These are phyloP conservation scores for Xiphias gladius DNA, from an alignment of 2,113 vertebrate species.

Conservation along the genomic window DNA sequence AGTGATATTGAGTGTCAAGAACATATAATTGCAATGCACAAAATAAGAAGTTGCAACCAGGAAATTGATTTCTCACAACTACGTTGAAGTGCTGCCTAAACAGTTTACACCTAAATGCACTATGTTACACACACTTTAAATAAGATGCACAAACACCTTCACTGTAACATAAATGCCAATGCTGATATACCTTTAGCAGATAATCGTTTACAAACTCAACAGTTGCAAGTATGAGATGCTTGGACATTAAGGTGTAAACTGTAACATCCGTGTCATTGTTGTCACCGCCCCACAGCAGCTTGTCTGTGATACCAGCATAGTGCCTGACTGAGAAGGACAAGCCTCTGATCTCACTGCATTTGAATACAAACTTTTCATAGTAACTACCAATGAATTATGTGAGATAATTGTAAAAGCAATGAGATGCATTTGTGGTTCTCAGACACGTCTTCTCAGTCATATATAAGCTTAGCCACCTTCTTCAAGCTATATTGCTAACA, in stretches of 20 bases:
- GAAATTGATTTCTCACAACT: conserved; percentile 12
- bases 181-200: conserved; percentile 25
- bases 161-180: conserved; percentile 54
- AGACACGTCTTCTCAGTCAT: conserved; percentile 9
- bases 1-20: conserved; percentile 30
- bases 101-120: conserved; percentile 57
- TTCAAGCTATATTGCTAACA: conserved; percentile 26
- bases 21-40: conserved; percentile 6
- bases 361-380: conserved; percentile 8
- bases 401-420: background rate
- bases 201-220: conserved; percentile 45
- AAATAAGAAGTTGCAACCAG: conserved; percentile 17
- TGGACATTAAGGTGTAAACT: conserved; percentile 4
- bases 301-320: conserved; percentile 50
- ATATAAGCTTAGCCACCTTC: conserved; percentile 19
- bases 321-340: conserved; percentile 55
- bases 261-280: background rate
- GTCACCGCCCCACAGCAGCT: conserved; percentile 3
- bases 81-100: conserved; percentile 42
- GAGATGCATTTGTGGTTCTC: background rate
- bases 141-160: conserved; percentile 20
- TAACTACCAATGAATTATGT: background rate
- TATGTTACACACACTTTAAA: background rate
- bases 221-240: conserved; percentile 29
- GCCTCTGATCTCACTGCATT: conserved; percentile 20